Base-by-base conservation (phyloP, 2,797 vertebrate species). In the Dermochelys coriacea region DNA sequence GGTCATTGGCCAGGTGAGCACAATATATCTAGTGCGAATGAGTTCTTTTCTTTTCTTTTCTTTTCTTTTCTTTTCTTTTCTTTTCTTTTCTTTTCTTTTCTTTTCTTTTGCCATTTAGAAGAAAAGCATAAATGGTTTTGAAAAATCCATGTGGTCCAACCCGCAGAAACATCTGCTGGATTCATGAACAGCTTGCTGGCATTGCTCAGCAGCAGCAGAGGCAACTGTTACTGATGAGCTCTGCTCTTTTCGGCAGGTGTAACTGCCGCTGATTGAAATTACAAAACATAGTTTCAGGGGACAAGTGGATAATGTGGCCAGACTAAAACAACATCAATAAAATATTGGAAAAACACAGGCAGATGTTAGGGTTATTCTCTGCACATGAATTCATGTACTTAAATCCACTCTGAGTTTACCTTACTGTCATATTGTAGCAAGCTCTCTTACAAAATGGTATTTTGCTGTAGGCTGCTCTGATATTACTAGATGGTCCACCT, bases 321-420 rank as follows among this genome's bases (percentile, higher is more conserved):
- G 97, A 88, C 96, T 95, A 96, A 75, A 97, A 93, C 88, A 93
- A 84, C 96, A 96, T 96, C 95, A 95, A 95, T 94, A 94, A 96
- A 98, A 94, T 89, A 87, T 81, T 95, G 95, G 79, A 96, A 97
- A 85, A 95, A 91, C 91, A 91, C 23, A 91, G 95, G 89, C 98
- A 98, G 97, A 97, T 98, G 97, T 96, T 97, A 95, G 96, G 96
- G 93, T 98, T 97, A 97, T 95, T 96, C 96, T 95, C 90, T 84
- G 94, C 96, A 92, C 97, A 94, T 97, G 96, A 96, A 91, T 97
- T 94, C 96, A 91, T 77, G 86, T 94, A 90, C 96, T 98, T 97
- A 95, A 95, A 95, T 96, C 97, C 89, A 85, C 93, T 95, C 87
- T 97, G 94, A 94, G 86, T 97, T 87, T 77, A 95, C 97, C 97